phyloP scores from a whole-genome alignment of 2,888 invertebrate genomes.

The Pediacus dermestoides region DNA sequence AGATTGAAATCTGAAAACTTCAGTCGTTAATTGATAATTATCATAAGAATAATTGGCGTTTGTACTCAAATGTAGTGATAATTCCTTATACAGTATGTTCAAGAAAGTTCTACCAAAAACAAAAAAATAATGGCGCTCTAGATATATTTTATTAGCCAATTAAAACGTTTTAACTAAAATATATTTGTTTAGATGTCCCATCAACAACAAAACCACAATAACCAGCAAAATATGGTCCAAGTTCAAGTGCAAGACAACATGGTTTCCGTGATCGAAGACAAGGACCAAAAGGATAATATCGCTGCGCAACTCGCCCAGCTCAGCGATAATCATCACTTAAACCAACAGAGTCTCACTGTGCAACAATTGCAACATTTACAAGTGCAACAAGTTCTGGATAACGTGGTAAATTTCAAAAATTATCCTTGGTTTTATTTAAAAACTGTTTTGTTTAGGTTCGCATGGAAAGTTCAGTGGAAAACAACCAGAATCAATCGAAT shows the following conservation, averaged over 20 bases:
- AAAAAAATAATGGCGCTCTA: no score
- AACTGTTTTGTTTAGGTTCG: conserved; percentile 36
- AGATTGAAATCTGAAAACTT: conserved; percentile 13
- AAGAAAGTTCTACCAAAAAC: no score
- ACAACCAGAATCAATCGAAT: conserved; percentile 37
- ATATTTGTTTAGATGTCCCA: conserved; percentile 11
- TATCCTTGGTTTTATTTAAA: conserved; percentile 5
- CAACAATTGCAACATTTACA: conserved; percentile 48
- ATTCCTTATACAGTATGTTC: no score
- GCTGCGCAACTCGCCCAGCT: conserved; percentile 50
- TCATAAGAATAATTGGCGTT: no score
- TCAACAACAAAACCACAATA: conserved; percentile 33
- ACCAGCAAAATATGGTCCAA: conserved; percentile 47
- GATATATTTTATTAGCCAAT: no score
- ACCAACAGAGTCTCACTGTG: conserved; percentile 43
- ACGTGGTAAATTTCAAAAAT: conserved; percentile 35
- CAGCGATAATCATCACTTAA: conserved; percentile 53
- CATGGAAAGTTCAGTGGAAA: conserved; percentile 44
- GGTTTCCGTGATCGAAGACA: conserved; percentile 49
- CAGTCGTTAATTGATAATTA: no score
- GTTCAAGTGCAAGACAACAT: conserved; percentile 50
- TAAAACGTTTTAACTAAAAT: conserved; percentile 1
- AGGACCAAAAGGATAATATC: conserved; percentile 46
- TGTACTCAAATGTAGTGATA: no score
- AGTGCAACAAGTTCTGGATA: conserved; percentile 58